Base-by-base conservation (phyloP, 2,113 vertebrate genomes). In the Saccopteryx bilineata region DNA sequence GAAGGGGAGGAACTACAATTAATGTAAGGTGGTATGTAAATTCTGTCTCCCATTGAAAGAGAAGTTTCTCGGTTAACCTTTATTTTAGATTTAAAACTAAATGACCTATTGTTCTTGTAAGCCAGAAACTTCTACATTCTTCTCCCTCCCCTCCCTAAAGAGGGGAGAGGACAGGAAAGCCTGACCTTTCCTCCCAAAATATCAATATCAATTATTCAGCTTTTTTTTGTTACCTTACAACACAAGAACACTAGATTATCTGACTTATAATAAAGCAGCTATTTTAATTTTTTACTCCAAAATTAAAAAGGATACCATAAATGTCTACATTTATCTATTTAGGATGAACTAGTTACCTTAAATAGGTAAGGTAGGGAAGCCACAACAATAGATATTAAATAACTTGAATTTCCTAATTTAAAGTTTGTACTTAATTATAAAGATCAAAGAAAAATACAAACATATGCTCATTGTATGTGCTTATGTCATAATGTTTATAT, bases 371-470 rank as follows among this genome's bases (percentile, higher is more conserved):
- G 46, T 86, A 61, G 79, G 10, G 7, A 75, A 84, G n/a, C 26
- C 18, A 54, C 89, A 58, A 91, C 6, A 75, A 46, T 33, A 54
- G 33, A 61, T 75, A 48, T 28, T 66, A 90, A 87, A 9, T 66
- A 84, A 58, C 12, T 31, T 65, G 19, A 81, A 52, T 11, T 83
- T 9, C 0, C 72, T 85, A 88, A 71, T 69, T 90, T 92, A 26
- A 90, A 92, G 65, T 7, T 75, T 86, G 75, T 69, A 81, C 39
- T 84, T 95, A 71, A 78, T 83, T 75, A 1, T 2, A 90, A 63
- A 82, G 19, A 24, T 66, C 39, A 78, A 56, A 92, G n/a, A 91
- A 72, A 75, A 71, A 71, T 71, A 68, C 12, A 96, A 91, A 54
- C 33, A 78, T 46, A 52, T n/a, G 14, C 33, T 80, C 23, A 74